These are phyloP conservation scores for Australoheros facetus DNA, from an alignment of 2,797 vertebrate genomes.

Conservation along the genomic window DNA sequence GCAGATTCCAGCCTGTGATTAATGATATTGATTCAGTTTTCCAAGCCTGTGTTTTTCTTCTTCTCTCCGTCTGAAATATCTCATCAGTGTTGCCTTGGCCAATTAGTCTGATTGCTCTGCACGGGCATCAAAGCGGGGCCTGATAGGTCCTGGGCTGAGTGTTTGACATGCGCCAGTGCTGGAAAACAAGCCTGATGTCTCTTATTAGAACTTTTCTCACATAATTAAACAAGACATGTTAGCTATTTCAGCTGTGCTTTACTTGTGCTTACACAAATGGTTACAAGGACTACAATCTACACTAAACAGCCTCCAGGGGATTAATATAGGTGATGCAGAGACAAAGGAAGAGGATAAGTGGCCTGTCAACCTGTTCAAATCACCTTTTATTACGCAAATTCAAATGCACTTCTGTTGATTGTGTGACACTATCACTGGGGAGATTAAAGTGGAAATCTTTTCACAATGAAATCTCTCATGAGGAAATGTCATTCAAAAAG, in stretches of 20 bases:
- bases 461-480: slow-evolving; percentile 40
- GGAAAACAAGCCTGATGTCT: slow-evolving; percentile 78
- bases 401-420: slow-evolving; percentile 27
- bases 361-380: slow-evolving; percentile 9
- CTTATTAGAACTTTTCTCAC: slow-evolving; percentile 72
- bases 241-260: slow-evolving; percentile 76
- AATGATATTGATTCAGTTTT: slow-evolving; percentile 86
- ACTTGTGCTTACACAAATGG: slow-evolving; percentile 64
- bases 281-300: slow-evolving; percentile 53
- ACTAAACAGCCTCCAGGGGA: slow-evolving; percentile 32
- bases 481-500: slow-evolving; percentile 65
- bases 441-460: slow-evolving; percentile 46
- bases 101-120: slow-evolving; percentile 84
- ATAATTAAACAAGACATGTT: slow-evolving; percentile 78
- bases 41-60: slow-evolving; percentile 77
- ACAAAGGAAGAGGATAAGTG: slow-evolving; percentile 7
- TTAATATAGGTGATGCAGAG: slow-evolving; percentile 1
- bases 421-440: slow-evolving; percentile 20
- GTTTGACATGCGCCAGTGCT: slow-evolving; percentile 60
- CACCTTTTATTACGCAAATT: slow-evolving; percentile 39
- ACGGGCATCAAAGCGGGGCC: slow-evolving; percentile 80
- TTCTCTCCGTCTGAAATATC: slow-evolving; percentile 74
- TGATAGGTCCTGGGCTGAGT: slow-evolving; percentile 65
- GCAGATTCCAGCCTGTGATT: slow-evolving; percentile 81
- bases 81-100: slow-evolving; percentile 83